Evolutionary conservation across 2,113 vertebrate species (phyloP).

Genomic region (Oplegnathus fasciatus): DNA sequence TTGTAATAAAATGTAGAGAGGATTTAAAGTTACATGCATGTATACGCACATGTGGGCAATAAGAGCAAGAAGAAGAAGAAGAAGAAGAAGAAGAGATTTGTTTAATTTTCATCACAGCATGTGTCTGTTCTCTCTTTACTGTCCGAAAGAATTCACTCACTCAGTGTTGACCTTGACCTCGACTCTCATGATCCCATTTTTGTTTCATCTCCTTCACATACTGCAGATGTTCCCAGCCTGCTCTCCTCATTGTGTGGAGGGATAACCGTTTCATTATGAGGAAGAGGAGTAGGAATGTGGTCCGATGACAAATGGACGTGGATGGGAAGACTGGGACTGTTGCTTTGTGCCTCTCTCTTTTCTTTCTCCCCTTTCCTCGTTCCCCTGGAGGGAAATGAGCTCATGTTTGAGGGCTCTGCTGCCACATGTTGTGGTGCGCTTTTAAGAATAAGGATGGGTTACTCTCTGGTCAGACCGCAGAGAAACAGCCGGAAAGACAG

Average conservation of each 20-base stretch:
- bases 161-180: constrained; percentile 48
- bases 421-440: constrained; percentile 55
- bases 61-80: background rate
- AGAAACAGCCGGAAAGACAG: constrained; percentile 7
- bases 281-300: constrained; percentile 62
- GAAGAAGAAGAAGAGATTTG: background rate
- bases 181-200: constrained; percentile 39
- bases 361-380: constrained; percentile 19
- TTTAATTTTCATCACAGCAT: constrained; percentile 10
- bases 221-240: constrained; percentile 47
- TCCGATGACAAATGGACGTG: constrained; percentile 57
- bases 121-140: constrained; percentile 17
- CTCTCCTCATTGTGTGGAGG: constrained; percentile 44
- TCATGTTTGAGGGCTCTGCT: constrained; percentile 56
- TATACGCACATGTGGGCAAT: background rate
- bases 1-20: background rate
- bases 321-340: constrained; percentile 45
- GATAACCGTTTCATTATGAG: constrained; percentile 70
- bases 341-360: constrained; percentile 28
- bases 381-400: constrained; percentile 54
- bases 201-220: constrained; percentile 40
- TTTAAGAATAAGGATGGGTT: constrained; percentile 33
- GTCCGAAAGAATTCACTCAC: constrained; percentile 35
- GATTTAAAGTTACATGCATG: background rate
- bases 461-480: constrained; percentile 17